Evolutionary conservation across 2,113 vertebrate species (phyloP).

Genomic region (Bos indicus): DNA sequence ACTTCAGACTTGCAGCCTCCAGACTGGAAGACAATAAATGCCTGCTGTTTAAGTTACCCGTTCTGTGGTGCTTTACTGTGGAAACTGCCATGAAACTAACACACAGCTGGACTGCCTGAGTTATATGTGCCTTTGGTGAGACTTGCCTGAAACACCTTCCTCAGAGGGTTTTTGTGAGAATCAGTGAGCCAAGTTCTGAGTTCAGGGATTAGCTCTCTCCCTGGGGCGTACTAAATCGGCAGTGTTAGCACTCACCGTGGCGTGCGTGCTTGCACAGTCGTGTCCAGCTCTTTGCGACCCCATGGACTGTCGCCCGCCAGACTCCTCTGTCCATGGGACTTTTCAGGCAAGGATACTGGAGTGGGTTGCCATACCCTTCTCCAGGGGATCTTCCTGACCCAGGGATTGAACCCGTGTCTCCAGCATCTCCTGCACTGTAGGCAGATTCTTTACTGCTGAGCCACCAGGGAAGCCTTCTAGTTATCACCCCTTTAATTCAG

Average conservation of each 20-base stretch:
- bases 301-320: background rate
- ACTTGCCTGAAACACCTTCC: background rate
- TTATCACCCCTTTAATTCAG: background rate
- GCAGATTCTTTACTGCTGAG: background rate
- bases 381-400: background rate
- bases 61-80: background rate
- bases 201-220: too few relatives aligned
- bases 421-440: background rate
- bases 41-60: background rate
- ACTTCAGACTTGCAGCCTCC: background rate
- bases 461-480: background rate
- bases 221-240: background rate
- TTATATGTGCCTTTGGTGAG: background rate
- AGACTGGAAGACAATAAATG: background rate
- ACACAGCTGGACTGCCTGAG: background rate
- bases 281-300: background rate
- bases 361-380: background rate
- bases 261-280: rapidly evolving
- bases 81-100: background rate
- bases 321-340: background rate
- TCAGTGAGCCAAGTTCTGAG: background rate
- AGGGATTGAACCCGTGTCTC: background rate
- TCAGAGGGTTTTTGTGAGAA: background rate
- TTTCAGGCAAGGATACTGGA: background rate
- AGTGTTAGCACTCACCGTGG: background rate